Evolutionary conservation across 2,797 vertebrate species (phyloP).

Genomic region (Falco concolor): DNA sequence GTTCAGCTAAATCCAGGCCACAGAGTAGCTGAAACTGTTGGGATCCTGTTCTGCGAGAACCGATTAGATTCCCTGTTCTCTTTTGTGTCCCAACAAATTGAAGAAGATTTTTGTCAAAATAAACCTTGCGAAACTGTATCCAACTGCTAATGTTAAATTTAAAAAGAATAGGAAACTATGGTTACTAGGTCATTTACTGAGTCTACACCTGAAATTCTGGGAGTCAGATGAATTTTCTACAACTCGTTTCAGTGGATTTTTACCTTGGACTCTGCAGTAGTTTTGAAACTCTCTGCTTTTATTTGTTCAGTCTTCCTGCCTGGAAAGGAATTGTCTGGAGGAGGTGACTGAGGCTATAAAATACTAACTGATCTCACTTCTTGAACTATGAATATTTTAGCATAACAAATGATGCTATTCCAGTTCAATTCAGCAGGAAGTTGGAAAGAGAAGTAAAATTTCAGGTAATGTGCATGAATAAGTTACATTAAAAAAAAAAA

Average conservation of each 20-base stretch:
- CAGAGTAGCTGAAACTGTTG: background rate
- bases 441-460: background rate
- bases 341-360: background rate
- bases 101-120: slow-evolving; percentile 36
- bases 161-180: slow-evolving; percentile 34
- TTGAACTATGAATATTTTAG: background rate
- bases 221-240: background rate
- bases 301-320: background rate
- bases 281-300: background rate
- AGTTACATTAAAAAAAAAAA: background rate
- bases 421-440: background rate
- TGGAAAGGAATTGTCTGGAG: background rate
- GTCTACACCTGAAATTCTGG: background rate
- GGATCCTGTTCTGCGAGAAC: background rate
- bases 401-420: background rate
- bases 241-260: background rate
- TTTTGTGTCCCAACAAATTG: slow-evolving; percentile 8
- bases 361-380: background rate
- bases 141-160: slow-evolving; percentile 33
- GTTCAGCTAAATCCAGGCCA: slow-evolving; percentile 1
- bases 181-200: background rate
- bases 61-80: slow-evolving; percentile 14
- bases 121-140: slow-evolving; percentile 34
- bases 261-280: background rate
- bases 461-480: background rate